These are phyloP conservation scores for Nibea coibor DNA, from an alignment of 2,113 vertebrate species.

Conservation along the genomic window DNA sequence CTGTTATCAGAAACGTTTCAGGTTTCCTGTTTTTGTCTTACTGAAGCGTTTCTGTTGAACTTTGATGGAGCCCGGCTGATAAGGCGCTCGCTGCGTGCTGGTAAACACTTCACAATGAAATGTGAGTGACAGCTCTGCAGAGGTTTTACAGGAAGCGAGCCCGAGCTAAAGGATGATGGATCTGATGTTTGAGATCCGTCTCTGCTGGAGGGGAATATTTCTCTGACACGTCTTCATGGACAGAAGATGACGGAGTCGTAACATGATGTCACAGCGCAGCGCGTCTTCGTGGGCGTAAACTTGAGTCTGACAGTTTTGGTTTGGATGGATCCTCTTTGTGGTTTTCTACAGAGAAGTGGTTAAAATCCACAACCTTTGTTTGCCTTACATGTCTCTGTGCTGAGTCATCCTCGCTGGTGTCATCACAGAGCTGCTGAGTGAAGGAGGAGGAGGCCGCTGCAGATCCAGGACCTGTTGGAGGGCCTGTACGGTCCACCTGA, in stretches of 20 bases:
- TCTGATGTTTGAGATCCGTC: no score
- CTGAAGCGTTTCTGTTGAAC: neutral
- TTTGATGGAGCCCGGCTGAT: neutral
- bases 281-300: neutral
- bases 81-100: no score
- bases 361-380: neutral
- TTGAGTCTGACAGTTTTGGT: neutral
- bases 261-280: neutral
- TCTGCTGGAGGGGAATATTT: no score
- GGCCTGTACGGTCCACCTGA: no score
- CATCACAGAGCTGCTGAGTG: neutral
- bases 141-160: no score
- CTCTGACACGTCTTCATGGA: no score
- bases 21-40: neutral
- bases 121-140: neutral
- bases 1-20: neutral
- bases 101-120: no score
- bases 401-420: neutral
- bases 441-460: no score
- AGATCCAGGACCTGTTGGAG: no score
- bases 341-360: slow-evolving; percentile 1
- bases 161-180: no score
- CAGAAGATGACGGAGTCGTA: neutral
- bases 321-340: neutral
- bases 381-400: neutral